Conservation (phyloP, 2,888 invertebrate species). For the Acanthosepion esculentum region DNA sequence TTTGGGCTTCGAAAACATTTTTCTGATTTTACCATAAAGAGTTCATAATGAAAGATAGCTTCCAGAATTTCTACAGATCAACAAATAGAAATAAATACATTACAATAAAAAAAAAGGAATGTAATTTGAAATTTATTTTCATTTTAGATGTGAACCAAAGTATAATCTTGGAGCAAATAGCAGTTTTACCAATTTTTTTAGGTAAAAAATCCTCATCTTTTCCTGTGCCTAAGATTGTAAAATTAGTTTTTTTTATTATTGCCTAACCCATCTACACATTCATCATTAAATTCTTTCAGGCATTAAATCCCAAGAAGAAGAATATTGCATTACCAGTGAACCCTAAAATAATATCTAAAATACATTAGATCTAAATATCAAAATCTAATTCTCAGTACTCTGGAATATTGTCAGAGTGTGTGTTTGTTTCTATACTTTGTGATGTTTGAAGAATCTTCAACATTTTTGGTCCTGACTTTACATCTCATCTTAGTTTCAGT, state of each 20-base stretch:
- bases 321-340: too few relatives aligned
- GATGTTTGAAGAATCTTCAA: too few relatives aligned
- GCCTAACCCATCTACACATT: not conserved
- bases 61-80: not conserved
- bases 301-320: not conserved
- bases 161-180: not conserved
- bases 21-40: not conserved
- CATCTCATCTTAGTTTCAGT: too few relatives aligned
- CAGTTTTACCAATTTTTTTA: not conserved
- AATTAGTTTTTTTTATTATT: not conserved
- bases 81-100: not conserved
- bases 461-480: too few relatives aligned
- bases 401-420: too few relatives aligned
- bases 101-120: not conserved
- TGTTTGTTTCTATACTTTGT: too few relatives aligned
- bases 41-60: not conserved
- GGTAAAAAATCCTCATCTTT: not conserved
- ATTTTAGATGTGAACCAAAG: not conserved
- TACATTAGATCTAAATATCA: too few relatives aligned
- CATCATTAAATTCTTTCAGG: not conserved
- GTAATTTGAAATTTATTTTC: not conserved
- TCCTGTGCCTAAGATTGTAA: not conserved
- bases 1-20: not conserved
- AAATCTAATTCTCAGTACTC: too few relatives aligned
- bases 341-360: too few relatives aligned